phyloP scores from a whole-genome alignment of 1,140 invertebrate genomes.

The Sarcophaga bullata region DNA sequence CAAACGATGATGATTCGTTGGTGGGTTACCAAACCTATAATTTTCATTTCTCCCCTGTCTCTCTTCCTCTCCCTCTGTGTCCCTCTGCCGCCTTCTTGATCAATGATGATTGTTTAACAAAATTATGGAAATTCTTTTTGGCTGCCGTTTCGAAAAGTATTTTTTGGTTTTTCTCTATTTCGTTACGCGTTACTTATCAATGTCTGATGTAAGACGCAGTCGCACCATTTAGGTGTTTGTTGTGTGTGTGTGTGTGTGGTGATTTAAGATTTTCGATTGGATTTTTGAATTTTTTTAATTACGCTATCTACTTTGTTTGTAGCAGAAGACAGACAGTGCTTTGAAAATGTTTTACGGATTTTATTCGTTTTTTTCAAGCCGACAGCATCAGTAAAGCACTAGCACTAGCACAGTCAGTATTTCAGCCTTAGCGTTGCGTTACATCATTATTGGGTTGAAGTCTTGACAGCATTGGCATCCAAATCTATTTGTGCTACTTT shows the following conservation, averaged over 20 bases:
- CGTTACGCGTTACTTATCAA: background rate
- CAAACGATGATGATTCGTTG: background rate
- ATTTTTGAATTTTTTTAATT: constrained; percentile 27
- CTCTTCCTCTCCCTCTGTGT: too few relatives aligned
- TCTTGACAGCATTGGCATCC: background rate
- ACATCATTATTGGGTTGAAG: background rate
- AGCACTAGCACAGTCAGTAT: too few relatives aligned
- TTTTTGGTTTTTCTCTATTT: background rate
- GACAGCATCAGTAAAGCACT: too few relatives aligned
- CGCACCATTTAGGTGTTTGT: background rate
- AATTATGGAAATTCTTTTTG: constrained; percentile 33
- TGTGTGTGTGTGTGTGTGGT: background rate
- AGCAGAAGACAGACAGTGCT: background rate
- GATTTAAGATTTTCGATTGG: background rate
- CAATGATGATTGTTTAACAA: constrained; percentile 23
- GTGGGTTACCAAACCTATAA: constrained; percentile 21
- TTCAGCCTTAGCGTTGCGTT: background rate
- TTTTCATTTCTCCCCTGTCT: background rate
- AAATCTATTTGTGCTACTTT: constrained; percentile 34
- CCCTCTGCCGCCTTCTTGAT: too few relatives aligned
- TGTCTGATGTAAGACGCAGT: too few relatives aligned
- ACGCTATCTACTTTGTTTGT: constrained; percentile 27
- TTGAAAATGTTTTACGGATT: constrained; percentile 26
- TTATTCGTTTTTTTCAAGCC: background rate
- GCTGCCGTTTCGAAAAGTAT: background rate